Percentiles rank a stretch among this genome's conserved stretches.
Evolutionary conservation across 2,113 vertebrate genomes (phyloP).

Genomic region (Leptobrachium leishanense): DNA sequence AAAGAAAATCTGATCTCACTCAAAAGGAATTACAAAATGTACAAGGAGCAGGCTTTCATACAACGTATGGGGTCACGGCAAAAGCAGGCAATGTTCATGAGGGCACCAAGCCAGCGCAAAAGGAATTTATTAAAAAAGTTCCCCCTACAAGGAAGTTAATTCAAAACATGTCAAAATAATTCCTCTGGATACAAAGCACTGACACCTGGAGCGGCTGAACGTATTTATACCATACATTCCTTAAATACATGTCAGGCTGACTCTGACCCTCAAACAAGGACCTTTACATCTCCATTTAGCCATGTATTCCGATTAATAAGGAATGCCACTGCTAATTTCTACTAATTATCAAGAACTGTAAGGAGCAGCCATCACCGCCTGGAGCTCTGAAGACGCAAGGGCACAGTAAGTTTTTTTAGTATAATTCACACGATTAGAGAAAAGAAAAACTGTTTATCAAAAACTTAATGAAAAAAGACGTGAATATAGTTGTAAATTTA

Average conservation of each 20-base stretch:
- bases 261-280: too few species aligned
- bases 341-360: too few species aligned
- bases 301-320: too few species aligned
- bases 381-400: too few species aligned
- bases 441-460: too few species aligned
- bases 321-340: too few species aligned
- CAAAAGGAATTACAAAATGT: slow-evolving; percentile 7
- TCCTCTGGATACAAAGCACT: background rate
- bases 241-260: background rate
- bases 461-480: too few species aligned
- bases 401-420: too few species aligned
- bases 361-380: too few species aligned
- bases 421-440: too few species aligned
- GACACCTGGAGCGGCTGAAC: slow-evolving; percentile 3
- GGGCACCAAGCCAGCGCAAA: slow-evolving; percentile 15
- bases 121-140: slow-evolving; percentile 25
- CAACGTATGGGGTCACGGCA: background rate
- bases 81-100: background rate
- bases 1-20: slow-evolving; percentile 17
- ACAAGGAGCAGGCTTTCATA: background rate
- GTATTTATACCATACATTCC: slow-evolving; percentile 16
- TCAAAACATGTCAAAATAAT: slow-evolving; percentile 21
- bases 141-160: slow-evolving; percentile 25
- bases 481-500: too few species aligned
- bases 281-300: too few species aligned